Base-by-base conservation (phyloP, 35 echinoderm and acorn worm genomes). In the Eucidaris tribuloides region DNA sequence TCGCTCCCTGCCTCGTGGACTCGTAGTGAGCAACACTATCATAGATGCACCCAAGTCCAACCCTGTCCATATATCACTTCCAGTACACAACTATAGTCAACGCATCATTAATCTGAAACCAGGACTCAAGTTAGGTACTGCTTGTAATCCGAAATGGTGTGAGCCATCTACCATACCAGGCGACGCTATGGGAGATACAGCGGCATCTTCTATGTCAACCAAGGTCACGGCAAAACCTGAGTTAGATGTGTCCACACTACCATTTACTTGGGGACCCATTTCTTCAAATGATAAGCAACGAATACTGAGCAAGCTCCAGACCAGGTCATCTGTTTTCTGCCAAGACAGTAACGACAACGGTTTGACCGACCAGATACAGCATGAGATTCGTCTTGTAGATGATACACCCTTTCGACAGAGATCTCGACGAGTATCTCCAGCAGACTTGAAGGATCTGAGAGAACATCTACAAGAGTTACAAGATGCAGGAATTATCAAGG, bases 211-310 rank as follows among this genome's bases (percentile, higher is more conserved):
- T 40, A 23, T 23, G 42, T 29, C 28, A 7, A 5, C 7, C 7
- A 36, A 29, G 6, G 33, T 19, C 7, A 36, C 55, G 33, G 60
- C 22, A 15, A 27, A 58, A 45, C 78, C 68, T 3, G 19, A 58
- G 15, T 37, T 33, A 6, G 65, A 68, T 19, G 71, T 91, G 3
- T 13, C 27, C 4, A 59, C 18, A 14, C 39, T 93, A n/a, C 91
- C 84, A 18, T 87, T 88, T 56, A 3, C 34, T 20, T 88, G 91
- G 84, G 91, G 91, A 9, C 85, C 79, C 3, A 50, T 88, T 41
- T 29, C 43, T 25, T 15, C 19, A 18, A 33, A 83, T 23, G 63
- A 58, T 48, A 88, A 83, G 58, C 52, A 65, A 1, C n/a, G 79
- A 9, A n/a, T 87, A 19, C 27, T 87, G 1, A 34, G 49, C 11